Percentiles rank a stretch among this genome's conserved stretches.
phyloP scores from a whole-genome alignment of 2,888 invertebrate genomes.

The Aromia moschata region DNA sequence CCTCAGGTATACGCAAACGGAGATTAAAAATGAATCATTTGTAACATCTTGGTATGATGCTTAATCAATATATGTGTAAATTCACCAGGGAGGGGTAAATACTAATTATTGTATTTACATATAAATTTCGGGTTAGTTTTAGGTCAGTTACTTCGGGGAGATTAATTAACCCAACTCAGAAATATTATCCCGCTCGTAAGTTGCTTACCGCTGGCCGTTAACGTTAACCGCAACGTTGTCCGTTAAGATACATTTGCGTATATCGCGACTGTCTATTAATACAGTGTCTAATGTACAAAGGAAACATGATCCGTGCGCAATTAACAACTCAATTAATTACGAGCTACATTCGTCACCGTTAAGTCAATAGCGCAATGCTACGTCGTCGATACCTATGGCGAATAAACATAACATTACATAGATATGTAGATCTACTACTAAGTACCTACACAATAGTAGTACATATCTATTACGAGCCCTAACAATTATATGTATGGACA shows the following conservation, averaged over 20 bases:
- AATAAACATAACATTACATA: no score
- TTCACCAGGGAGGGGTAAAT: no score
- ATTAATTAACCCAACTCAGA: neutral
- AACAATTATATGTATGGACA: neutral
- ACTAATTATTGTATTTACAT: no score
- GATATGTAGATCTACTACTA: neutral
- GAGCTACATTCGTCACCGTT: slow-evolving; percentile 28
- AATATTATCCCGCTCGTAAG: slow-evolving; percentile 4
- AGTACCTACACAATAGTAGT: neutral
- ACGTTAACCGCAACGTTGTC: neutral
- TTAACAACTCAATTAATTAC: slow-evolving; percentile 38
- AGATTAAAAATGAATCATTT: no score
- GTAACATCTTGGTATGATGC: no score
- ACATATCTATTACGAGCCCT: neutral
- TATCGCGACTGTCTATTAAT: slow-evolving; percentile 23
- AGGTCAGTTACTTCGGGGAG: neutral
- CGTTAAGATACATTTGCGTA: slow-evolving; percentile 6
- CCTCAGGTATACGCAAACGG: no score
- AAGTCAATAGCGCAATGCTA: slow-evolving; percentile 3
- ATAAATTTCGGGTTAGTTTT: no score
- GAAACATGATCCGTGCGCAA: slow-evolving; percentile 33
- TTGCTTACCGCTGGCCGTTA: slow-evolving; percentile 2
- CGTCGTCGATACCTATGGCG: neutral
- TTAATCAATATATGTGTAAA: no score
- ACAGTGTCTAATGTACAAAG: slow-evolving; percentile 28